phyloP scores from a whole-genome alignment of 2,113 vertebrate species.

The Gymnogyps californianus region DNA sequence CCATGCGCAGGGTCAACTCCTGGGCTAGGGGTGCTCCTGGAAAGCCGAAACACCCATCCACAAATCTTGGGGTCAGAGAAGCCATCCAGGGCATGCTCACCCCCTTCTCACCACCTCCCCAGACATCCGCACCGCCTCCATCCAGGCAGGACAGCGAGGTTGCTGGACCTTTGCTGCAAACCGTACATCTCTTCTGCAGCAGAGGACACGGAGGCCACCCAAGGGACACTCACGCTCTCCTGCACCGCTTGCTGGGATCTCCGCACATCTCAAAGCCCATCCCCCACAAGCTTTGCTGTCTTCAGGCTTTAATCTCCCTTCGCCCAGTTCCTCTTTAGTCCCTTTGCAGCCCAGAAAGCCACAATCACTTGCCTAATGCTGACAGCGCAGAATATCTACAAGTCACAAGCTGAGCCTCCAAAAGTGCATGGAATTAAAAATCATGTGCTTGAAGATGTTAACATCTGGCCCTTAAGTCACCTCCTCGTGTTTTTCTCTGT shows the following conservation, averaged over 20 bases:
- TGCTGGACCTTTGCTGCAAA: background rate
- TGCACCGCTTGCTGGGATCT: background rate
- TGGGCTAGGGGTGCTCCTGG: background rate
- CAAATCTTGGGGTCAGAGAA: background rate
- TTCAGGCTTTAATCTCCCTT: background rate
- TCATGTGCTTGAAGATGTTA: background rate
- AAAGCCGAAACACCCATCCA: background rate
- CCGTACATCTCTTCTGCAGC: background rate
- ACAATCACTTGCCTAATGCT: background rate
- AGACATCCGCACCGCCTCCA: background rate
- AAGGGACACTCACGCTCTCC: background rate
- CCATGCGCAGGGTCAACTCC: background rate
- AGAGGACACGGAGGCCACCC: background rate
- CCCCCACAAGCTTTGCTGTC: background rate
- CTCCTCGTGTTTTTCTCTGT: background rate
- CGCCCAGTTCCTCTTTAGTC: background rate
- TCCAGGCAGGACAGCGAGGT: background rate
- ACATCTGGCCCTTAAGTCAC: background rate
- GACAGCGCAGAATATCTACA: background rate
- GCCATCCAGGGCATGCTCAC: background rate
- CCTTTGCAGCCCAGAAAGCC: background rate
- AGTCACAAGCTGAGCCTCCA: background rate
- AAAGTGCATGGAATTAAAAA: background rate
- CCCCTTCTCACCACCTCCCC: background rate
- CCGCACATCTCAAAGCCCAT: background rate